Percentiles rank a stretch among this genome's conserved stretches.
phyloP scores from a whole-genome alignment of 2,888 invertebrate genomes.

The Cynaeus angustus region DNA sequence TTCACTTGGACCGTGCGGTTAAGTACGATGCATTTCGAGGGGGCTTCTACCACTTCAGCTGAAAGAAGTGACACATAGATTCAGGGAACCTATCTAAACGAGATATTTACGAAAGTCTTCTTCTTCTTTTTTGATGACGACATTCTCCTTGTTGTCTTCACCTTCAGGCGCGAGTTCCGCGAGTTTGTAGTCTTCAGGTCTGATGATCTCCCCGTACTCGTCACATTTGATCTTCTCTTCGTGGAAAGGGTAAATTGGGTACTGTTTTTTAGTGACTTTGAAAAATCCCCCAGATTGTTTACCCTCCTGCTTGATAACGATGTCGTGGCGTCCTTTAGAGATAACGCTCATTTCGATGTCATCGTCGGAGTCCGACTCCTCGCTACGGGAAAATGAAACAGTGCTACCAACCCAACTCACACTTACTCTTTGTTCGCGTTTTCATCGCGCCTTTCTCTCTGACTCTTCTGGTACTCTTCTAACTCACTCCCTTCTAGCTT shows the following conservation, averaged over 20 bases:
- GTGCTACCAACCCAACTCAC: not conserved
- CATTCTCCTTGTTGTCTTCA: slow-evolving; percentile 81
- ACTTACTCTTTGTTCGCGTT: slow-evolving; percentile 65
- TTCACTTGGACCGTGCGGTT: slow-evolving; percentile 85
- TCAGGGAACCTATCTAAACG: not conserved
- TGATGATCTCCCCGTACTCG: slow-evolving; percentile 97
- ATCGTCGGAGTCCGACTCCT: slow-evolving; percentile 88
- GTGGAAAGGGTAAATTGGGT: slow-evolving; percentile 96
- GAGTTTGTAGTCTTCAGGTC: slow-evolving; percentile 92
- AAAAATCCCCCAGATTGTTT: slow-evolving; percentile 83
- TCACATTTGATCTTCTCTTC: slow-evolving; percentile 94
- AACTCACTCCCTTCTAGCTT: slow-evolving; percentile 85
- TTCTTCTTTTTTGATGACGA: slow-evolving; percentile 80
- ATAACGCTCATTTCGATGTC: slow-evolving; percentile 90
- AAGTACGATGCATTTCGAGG: slow-evolving; percentile 90
- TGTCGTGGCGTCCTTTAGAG: slow-evolving; percentile 88
- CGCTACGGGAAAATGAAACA: slow-evolving; percentile 69
- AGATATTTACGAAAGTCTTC: slow-evolving; percentile 60
- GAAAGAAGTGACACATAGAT: no score
- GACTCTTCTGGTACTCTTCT: slow-evolving; percentile 82
- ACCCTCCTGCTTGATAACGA: slow-evolving; percentile 86
- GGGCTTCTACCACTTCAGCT: slow-evolving; percentile 81
- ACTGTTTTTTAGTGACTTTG: slow-evolving; percentile 91
- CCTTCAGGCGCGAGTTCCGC: slow-evolving; percentile 81
- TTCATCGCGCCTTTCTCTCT: slow-evolving; percentile 73